Evolutionary conservation across 1,140 invertebrate species (phyloP), one percentile per base, ranked within the genome.

Genomic region (Protaetia brevitarsis): DNA sequence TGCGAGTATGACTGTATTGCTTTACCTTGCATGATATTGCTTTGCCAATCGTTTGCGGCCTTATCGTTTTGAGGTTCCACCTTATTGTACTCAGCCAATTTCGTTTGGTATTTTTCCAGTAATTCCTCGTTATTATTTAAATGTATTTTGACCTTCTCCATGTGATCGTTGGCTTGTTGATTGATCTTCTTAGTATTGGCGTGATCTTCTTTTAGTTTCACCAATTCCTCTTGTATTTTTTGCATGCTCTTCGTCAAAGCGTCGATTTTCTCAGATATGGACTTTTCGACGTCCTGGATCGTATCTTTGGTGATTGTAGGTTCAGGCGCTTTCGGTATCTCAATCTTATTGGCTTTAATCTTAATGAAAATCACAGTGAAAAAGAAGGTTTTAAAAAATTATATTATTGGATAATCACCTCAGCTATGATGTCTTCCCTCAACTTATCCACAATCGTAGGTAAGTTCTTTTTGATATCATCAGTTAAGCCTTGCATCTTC

Each of bases 401-500:
- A n/a, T n/a, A n/a, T n/a, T n/a, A n/a, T n/a, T n/a, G n/a, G n/a
- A n/a, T n/a, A n/a, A n/a, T n/a, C 63, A 76, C 72, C 67, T 74
- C 71, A 11, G 62, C 21, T 7, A 70, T 69, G 23, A 77, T 71
- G 56, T 76, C 74, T 41, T 71, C 69, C 63, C 73, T 76, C 3
- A 77, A 34, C 63, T 73, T 70, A 8, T 76, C 70, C 1, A 78
- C 34, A 41, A 87, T 84, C 21, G 80, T 76, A 23, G 86, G 81
- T 66, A 91, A 73, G 60, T 85, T 84, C 65, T 82, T 85, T 73
- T 89, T 84, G 66, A 91, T 82, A 28, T 85, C 83, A 37, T 88
- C 85, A 8, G 91, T 78, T 3, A 82, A 82, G 68, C 90, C 88
- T 36, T 83, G 81, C 0, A 86, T 87, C 72, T 89, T 89, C 64